Percentiles rank a stretch among this genome's conserved stretches.
These are phyloP conservation scores for Arctopsyche grandis DNA, from an alignment of 1,140 invertebrate species.

Conservation along the genomic window DNA sequence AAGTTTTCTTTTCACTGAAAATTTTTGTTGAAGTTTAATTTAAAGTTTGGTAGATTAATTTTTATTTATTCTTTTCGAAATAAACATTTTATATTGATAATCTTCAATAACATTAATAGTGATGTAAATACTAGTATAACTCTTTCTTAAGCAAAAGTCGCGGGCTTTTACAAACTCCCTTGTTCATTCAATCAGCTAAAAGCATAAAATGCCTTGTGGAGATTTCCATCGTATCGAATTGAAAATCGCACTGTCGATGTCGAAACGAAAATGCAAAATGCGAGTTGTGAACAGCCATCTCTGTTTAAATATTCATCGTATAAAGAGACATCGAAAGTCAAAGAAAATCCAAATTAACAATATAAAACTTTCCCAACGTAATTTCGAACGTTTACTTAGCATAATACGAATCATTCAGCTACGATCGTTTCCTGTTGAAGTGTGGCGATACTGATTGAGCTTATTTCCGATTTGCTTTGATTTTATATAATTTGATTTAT, in stretches of 20 bases:
- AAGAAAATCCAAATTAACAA: not conserved
- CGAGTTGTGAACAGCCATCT: not conserved
- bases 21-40: no score
- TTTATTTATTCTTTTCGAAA: not conserved
- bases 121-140: slow-evolving; percentile 21
- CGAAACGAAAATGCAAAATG: not conserved
- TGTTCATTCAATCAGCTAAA: slow-evolving; percentile 37
- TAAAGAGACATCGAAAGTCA: not conserved
- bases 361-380: not conserved
- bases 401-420: not conserved
- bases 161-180: not conserved
- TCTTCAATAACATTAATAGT: slow-evolving; percentile 34
- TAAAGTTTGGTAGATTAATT: no score
- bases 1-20: no score
- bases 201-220: slow-evolving; percentile 21
- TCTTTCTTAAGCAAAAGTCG: not conserved
- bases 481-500: no score
- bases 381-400: not conserved
- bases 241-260: not conserved
- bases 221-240: not conserved
- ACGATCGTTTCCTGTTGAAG: no score
- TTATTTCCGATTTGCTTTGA: no score
- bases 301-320: slow-evolving; percentile 1
- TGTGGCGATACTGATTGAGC: no score
- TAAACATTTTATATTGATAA: not conserved